Evolutionary conservation across 2,113 vertebrate genomes (phyloP).

Genomic region (Tenebrosternarchus preto): DNA sequence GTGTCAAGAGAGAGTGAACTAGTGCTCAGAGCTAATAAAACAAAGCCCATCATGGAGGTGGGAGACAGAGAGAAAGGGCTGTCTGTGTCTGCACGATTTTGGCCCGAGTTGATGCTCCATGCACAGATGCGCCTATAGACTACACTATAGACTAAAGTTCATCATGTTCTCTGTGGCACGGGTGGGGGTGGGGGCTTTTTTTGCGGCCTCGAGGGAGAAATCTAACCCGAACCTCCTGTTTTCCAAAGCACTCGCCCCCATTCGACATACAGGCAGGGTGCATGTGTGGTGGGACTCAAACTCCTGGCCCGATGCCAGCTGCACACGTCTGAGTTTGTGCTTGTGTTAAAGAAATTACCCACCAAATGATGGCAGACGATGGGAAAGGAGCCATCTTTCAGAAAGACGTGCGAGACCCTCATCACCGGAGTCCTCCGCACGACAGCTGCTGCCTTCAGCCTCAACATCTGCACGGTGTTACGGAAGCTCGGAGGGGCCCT

Average conservation of each 20-base stretch:
- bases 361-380: slow-evolving; percentile 32
- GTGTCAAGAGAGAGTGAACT: slow-evolving; percentile 22
- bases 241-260: slow-evolving; percentile 4
- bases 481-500: neutral
- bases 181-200: neutral
- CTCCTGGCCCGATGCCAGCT: neutral
- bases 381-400: slow-evolving; percentile 42
- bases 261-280: neutral
- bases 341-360: slow-evolving; percentile 38
- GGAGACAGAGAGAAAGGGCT: neutral
- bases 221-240: slow-evolving; percentile 19
- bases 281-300: neutral
- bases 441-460: slow-evolving; percentile 44
- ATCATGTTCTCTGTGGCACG: neutral
- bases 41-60: neutral
- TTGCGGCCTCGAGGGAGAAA: neutral
- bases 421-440: slow-evolving; percentile 18
- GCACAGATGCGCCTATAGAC: neutral
- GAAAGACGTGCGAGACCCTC: slow-evolving; percentile 34
- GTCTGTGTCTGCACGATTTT: neutral
- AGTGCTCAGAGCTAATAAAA: slow-evolving; percentile 25
- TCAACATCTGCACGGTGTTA: slow-evolving; percentile 51
- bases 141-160: neutral
- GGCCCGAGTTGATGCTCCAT: neutral
- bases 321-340: neutral